These are phyloP conservation scores for Crenuchus spilurus DNA, from an alignment of 2,797 vertebrate species.

Conservation along the genomic window DNA sequence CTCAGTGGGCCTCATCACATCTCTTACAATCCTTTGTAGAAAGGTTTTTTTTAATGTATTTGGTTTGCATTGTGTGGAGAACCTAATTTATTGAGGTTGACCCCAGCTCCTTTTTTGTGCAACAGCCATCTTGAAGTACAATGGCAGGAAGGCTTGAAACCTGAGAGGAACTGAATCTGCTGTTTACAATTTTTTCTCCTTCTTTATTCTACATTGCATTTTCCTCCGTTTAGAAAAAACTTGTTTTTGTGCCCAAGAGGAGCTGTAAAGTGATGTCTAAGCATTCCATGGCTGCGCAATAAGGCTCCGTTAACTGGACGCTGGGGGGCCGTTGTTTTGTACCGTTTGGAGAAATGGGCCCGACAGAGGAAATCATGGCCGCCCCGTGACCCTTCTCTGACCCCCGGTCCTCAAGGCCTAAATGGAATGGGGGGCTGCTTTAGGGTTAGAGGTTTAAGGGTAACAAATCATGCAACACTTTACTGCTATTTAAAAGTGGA, in stretches of 20 bases:
- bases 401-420: constrained; percentile 73
- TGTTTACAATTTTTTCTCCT: constrained; percentile 85
- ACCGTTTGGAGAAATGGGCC: constrained; percentile 66
- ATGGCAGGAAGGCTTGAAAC: constrained; percentile 83
- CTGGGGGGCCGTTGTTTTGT: constrained; percentile 85
- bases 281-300: constrained; percentile 82
- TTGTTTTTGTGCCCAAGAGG: constrained; percentile 82
- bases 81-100: constrained; percentile 91
- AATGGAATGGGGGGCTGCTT: constrained; percentile 76
- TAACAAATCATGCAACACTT: constrained; percentile 83
- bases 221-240: constrained; percentile 81
- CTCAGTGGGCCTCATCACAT: constrained; percentile 62
- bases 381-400: constrained; percentile 80
- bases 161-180: constrained; percentile 85
- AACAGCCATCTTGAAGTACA: constrained; percentile 83
- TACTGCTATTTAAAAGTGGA: constrained; percentile 70
- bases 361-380: constrained; percentile 78
- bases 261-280: constrained; percentile 79
- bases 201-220: constrained; percentile 71
- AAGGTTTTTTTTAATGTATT: constrained; percentile 75
- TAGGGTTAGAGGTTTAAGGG: constrained; percentile 80
- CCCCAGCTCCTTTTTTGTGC: constrained; percentile 91
- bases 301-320: constrained; percentile 83
- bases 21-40: constrained; percentile 83
- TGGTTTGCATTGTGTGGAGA: constrained; percentile 88